phyloP scores from a whole-genome alignment of 53 echinoderm and acorn worm species.

The Henricia sp. region DNA sequence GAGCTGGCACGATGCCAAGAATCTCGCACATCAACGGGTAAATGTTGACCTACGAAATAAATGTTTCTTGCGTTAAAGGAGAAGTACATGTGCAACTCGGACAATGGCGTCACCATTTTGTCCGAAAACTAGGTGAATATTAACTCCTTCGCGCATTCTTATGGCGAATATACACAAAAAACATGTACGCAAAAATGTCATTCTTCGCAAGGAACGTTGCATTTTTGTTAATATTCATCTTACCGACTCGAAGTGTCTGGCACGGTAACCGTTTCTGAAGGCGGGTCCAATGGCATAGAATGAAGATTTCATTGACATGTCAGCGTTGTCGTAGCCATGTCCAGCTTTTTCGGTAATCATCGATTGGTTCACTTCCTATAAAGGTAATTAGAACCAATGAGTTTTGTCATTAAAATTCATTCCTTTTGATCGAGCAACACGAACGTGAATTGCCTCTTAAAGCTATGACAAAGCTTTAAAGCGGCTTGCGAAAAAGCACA shows the following conservation, averaged over 20 bases:
- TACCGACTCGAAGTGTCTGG: slow-evolving; percentile 77
- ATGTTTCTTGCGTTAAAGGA: too few relatives aligned
- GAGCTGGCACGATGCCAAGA: slow-evolving; percentile 80
- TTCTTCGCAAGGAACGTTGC: too few relatives aligned
- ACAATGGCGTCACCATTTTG: too few relatives aligned
- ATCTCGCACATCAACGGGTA: slow-evolving; percentile 88
- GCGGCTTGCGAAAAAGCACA: background rate
- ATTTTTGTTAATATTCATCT: too few relatives aligned
- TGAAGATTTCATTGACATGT: slow-evolving; percentile 81
- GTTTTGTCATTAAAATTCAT: background rate
- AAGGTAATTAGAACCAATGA: background rate
- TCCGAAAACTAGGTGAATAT: too few relatives aligned
- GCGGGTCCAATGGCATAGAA: slow-evolving; percentile 90
- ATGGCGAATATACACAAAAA: too few relatives aligned
- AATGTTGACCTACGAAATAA: slow-evolving; percentile 42
- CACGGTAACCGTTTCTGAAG: slow-evolving; percentile 74
- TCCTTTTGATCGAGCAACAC: background rate
- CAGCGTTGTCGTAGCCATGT: slow-evolving; percentile 83
- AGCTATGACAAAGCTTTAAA: background rate
- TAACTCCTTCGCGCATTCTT: too few relatives aligned
- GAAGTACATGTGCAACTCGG: too few relatives aligned
- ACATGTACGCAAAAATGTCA: too few relatives aligned
- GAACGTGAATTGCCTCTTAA: background rate
- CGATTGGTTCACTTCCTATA: slow-evolving; percentile 12
- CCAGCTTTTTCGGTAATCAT: background rate